Evolutionary conservation across 2,113 vertebrate species (phyloP).

Genomic region (Pimephales promelas): DNA sequence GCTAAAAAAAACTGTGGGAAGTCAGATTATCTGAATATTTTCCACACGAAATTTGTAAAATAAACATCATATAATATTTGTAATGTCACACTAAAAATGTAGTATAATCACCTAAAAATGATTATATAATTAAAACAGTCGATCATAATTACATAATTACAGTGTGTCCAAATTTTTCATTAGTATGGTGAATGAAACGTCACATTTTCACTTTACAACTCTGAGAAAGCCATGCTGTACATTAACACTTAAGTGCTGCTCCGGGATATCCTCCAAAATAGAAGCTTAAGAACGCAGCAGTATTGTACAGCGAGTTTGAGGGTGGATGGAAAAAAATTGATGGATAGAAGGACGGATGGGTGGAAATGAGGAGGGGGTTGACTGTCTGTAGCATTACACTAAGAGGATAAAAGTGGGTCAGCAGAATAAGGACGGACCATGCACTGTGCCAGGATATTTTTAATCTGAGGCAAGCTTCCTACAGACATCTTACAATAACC

Average conservation of each 20-base stretch:
- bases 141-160: neutral
- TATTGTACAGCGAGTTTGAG: neutral
- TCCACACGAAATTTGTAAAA: no score
- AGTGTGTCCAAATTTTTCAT: neutral
- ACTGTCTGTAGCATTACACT: conserved; percentile 21
- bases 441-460: conserved; percentile 18
- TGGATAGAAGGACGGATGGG: conserved; percentile 18
- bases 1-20: no score
- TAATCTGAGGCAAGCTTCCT: conserved; percentile 30
- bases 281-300: neutral
- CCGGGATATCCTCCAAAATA: neutral
- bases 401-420: conserved; percentile 36
- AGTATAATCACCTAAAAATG: neutral
- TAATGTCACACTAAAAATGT: neutral
- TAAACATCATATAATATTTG: no score
- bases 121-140: neutral
- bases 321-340: conserved; percentile 8
- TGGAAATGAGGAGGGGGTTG: conserved; percentile 19
- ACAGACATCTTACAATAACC: neutral
- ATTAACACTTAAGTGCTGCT: neutral
- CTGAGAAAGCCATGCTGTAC: neutral
- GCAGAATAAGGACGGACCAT: conserved; percentile 21
- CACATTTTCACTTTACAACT: neutral
- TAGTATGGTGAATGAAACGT: neutral
- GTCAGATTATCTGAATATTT: no score